phyloP scores from a whole-genome alignment of 2,797 vertebrate species.

The Petrocephalus sullivani region DNA sequence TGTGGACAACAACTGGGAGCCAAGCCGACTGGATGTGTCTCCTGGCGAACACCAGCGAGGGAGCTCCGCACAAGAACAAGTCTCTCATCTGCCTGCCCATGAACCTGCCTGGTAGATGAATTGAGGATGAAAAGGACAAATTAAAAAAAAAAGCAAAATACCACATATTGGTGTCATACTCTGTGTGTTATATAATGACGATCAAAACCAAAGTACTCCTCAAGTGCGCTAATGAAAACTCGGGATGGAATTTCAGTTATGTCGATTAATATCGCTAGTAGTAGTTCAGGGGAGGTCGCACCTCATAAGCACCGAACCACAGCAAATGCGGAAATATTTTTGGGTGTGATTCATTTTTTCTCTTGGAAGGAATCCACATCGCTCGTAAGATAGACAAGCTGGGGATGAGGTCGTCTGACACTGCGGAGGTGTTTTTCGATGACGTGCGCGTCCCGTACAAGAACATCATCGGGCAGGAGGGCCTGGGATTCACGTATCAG shows the following conservation, averaged over 20 bases:
- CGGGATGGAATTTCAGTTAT: background rate
- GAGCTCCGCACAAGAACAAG: conserved; percentile 70
- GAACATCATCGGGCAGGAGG: conserved; percentile 76
- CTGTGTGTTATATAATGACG: background rate
- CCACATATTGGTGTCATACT: background rate
- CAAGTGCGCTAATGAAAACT: background rate
- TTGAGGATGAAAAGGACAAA: background rate
- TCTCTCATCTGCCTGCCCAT: conserved; percentile 77
- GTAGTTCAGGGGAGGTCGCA: background rate
- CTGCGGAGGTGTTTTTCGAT: conserved; percentile 77
- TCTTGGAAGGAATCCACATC: conserved; percentile 63
- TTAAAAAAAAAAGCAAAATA: background rate
- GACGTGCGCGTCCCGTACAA: conserved; percentile 70
- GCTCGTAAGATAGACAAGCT: conserved; percentile 77
- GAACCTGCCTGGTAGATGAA: conserved; percentile 65
- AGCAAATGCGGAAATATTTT: background rate
- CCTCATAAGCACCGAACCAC: background rate
- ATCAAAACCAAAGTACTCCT: background rate
- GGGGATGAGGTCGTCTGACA: conserved; percentile 78
- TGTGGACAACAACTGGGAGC: conserved; percentile 72
- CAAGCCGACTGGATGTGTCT: conserved; percentile 82
- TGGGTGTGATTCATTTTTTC: background rate
- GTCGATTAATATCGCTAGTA: background rate
- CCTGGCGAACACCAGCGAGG: conserved; percentile 69
- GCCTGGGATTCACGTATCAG: conserved; percentile 81